phyloP scores from a whole-genome alignment of 2,113 vertebrate species.

The Tautogolabrus adspersus region DNA sequence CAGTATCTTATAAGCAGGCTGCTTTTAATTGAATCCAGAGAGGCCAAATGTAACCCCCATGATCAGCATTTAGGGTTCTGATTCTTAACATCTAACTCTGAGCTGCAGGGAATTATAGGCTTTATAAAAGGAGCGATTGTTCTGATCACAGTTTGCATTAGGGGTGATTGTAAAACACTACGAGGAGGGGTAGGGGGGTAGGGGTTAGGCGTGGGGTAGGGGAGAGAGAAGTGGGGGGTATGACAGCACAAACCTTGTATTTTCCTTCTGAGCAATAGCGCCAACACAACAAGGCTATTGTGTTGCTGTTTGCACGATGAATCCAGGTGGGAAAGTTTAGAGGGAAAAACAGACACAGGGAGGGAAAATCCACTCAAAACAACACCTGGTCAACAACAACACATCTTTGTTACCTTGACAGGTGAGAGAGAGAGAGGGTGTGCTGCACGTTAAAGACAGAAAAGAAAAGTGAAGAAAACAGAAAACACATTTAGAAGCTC shows the following conservation, averaged over 20 bases:
- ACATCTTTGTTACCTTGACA: constrained; percentile 31
- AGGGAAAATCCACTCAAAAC: constrained; percentile 40
- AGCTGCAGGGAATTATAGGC: constrained; percentile 18
- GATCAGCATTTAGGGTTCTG: constrained; percentile 23
- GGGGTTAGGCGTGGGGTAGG: background rate
- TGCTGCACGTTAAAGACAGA: background rate
- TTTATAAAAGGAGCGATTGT: constrained; percentile 62
- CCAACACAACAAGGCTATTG: constrained; percentile 69
- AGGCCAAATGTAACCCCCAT: constrained; percentile 30
- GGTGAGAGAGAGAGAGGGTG: constrained; percentile 22
- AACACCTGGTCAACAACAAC: constrained; percentile 42
- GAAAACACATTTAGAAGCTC: constrained; percentile 6
- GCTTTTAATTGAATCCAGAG: constrained; percentile 39
- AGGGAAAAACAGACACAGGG: constrained; percentile 14
- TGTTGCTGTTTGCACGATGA: constrained; percentile 53
- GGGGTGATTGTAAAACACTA: constrained; percentile 40
- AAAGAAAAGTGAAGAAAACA: background rate
- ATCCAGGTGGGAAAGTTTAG: constrained; percentile 32
- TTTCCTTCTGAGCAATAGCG: constrained; percentile 41
- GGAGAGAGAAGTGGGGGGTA: background rate
- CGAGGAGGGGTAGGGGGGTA: background rate
- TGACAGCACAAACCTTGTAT: constrained; percentile 52
- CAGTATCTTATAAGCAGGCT: constrained; percentile 12
- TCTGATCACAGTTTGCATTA: constrained; percentile 45
- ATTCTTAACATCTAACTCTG: background rate